Evolutionary conservation across 2,113 vertebrate genomes (phyloP).

Genomic region (Pituophis catenifer): DNA sequence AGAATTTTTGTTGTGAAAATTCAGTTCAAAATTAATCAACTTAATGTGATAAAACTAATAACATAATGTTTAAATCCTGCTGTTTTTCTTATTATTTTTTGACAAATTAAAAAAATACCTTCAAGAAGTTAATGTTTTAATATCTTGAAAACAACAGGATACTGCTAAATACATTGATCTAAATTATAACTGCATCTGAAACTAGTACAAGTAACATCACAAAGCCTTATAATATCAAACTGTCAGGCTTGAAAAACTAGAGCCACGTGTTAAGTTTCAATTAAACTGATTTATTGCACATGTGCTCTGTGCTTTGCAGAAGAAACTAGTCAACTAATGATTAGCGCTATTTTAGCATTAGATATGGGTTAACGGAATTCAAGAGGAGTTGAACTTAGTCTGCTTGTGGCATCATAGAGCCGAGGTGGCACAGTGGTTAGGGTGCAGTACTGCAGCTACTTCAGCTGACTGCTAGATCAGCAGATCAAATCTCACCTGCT

Average conservation of each 20-base stretch:
- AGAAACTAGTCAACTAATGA: not conserved
- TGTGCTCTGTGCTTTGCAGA: not conserved
- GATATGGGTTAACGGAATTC: not conserved
- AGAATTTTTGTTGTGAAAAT: conserved; percentile 5
- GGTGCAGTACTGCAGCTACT: too few species aligned
- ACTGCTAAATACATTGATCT: not conserved
- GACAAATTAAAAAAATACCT: not conserved
- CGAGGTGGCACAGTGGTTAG: too few species aligned
- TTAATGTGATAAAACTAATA: conserved; percentile 5
- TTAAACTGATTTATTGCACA: not conserved
- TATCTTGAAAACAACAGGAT: not conserved
- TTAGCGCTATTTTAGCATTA: not conserved
- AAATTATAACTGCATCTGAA: not conserved
- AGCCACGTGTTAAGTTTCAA: not conserved
- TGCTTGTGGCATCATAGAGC: not conserved
- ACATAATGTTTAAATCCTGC: not conserved
- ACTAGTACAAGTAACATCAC: not conserved
- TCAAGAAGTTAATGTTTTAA: conserved; percentile 16
- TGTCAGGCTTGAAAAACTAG: not conserved
- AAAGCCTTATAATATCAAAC: not conserved
- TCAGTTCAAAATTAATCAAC: not conserved
- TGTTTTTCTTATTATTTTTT: conserved; percentile 13
- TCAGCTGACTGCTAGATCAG: too few species aligned
- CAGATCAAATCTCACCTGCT: too few species aligned
- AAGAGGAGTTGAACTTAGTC: not conserved